Base-by-base conservation (phyloP, 1,140 invertebrate species). In the Asobara japonica region DNA sequence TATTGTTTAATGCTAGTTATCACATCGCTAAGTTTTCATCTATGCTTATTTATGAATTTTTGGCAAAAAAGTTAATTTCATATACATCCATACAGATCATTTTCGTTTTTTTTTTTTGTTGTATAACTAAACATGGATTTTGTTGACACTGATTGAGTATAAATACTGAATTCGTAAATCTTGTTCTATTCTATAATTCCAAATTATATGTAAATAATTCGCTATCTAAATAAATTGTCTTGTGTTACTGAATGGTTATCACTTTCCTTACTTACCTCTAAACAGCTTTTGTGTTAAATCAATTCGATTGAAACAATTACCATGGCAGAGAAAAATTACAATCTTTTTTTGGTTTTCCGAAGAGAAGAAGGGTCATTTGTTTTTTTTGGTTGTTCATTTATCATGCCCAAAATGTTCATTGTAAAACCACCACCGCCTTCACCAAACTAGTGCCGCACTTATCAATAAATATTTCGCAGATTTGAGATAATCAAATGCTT, bases 251-350 rank as follows among this genome's bases (percentile, higher is more conserved):
- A 62, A 64, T 70, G 22, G 48, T 70, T 36, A 30, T 41, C 41
- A 64, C 61, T 31, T 48, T 45, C 16, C 41, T 41, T 64, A 70
- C 69, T 70, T 70, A 70, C 69, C 69, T 29, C 61, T 60, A 20
- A 31, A 25, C 20, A 36, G 20, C 38, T 56, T 64, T 27, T 56
- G 20, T 71, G 7, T 65, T 41, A 38, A 56, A 13, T 56, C 45
- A 16, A n/a, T n/a, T 65, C 38, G 38, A 31, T 72, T 65, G 25
- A 65, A 72, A 66, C 45, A 72, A 64, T 72, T n/a, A 72, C 70
- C 45, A 66, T 72, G 48, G 70, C 62, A 64, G 31, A 61, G 10
- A 45, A 16, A 45, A 45, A 45, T 16, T 45, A 6, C 41, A 45
- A 65, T 36, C 51, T 61, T 7, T 10, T 7, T 67, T 64, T 64